Conservation (phyloP, 2,888 invertebrate genomes). For the Caenorhabditis sulstoni region DNA sequence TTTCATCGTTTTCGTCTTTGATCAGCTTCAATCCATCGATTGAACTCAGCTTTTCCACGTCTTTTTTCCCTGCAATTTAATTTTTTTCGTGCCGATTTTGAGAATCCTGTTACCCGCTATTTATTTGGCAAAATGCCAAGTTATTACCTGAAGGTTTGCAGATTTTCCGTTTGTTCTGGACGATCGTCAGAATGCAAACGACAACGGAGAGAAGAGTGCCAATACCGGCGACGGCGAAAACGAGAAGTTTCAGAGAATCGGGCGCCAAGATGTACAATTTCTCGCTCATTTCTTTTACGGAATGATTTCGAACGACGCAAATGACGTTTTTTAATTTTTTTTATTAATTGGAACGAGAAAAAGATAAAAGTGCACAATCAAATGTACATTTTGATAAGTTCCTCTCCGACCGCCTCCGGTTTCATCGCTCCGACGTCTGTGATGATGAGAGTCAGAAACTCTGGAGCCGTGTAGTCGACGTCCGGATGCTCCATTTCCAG, state of each 20-base stretch:
- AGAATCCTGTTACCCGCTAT: too few species aligned
- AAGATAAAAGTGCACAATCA: constrained; percentile 13
- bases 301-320: constrained; percentile 10
- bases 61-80: constrained; percentile 18
- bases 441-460: constrained; percentile 86
- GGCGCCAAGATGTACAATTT: constrained; percentile 18
- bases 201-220: neutral
- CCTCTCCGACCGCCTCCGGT: constrained; percentile 97
- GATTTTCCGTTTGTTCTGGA: constrained; percentile 15
- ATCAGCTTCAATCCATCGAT: constrained; percentile 7
- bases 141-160: constrained; percentile 29
- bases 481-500: constrained; percentile 67
- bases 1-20: constrained; percentile 10
- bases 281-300: constrained; percentile 10
- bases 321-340: constrained; percentile 4
- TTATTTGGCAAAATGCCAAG: neutral
- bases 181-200: constrained; percentile 6
- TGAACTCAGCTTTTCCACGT: constrained; percentile 20
- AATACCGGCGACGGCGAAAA: constrained; percentile 10
- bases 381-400: constrained; percentile 93
- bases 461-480: constrained; percentile 97
- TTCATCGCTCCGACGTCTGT: constrained; percentile 96
- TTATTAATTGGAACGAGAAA: constrained; percentile 25
- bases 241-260: constrained; percentile 9
- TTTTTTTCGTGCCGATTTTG: too few species aligned